Evolutionary conservation across 2,113 vertebrate species (phyloP), one percentile per base, ranked within the genome.

Genomic region (Cygnus atratus): DNA sequence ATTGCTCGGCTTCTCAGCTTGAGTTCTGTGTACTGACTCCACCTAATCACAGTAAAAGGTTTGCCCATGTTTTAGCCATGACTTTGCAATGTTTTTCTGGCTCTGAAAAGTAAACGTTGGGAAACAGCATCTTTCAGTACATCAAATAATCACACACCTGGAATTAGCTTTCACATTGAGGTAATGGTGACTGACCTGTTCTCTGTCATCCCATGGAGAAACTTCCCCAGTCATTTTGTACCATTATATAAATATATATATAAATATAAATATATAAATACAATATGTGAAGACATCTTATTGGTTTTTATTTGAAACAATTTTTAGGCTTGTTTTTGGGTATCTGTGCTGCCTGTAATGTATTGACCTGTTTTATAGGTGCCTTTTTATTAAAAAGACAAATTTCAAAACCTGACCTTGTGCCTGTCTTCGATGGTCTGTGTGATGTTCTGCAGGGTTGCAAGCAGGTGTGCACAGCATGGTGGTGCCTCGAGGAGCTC

Each of bases 351-450:
- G 98, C 98, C 98, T 98, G 98, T 98, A 98, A 98, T 97, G 98
- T 98, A 98, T 98, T 98, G 98, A 98, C 98, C 98, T 98, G 98
- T 98, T 98, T 98, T 98, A 98, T 98, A 98, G 98, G 98, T 98
- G 98, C 98, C 98, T 98, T 98, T 98, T 98, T 98, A 98, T 98
- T 98, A 98, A 98, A 98, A 98, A 98, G 96, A 98, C 93, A 96
- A 97, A 97, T 96, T 96, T 94, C 87, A 97, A 96, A 98, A 97
- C 94, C 67, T 66, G 78, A 33, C 65, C 92, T 67, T 50, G 91
- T 84, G 74, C 73, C 50, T 89, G 89, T 95, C 65, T 71, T 95
- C 81, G 25, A 37, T 71, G 61, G 16, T 5, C 3, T 20, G 37
- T 0, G 2, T 29, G 80, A 21, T 41, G 75, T 59, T 43, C 59